Evolutionary conservation across 2,888 invertebrate genomes (phyloP).

Genomic region (Cylindroiulus punctatus): DNA sequence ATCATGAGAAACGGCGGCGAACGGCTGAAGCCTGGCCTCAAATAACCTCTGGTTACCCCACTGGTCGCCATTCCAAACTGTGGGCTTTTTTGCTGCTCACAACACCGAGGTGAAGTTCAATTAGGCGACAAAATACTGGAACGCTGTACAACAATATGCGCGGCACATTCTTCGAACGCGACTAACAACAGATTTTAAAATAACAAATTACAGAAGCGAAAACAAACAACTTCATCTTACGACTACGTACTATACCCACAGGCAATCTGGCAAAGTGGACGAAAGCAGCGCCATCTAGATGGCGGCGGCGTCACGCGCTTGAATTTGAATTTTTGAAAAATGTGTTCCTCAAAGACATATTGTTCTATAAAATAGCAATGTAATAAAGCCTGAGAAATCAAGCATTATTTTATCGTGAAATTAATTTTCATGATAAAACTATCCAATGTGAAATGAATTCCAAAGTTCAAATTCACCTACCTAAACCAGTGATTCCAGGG

Average conservation of each 20-base stretch:
- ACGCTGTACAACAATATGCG: neutral
- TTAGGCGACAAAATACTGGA: neutral
- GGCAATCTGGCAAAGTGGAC: neutral
- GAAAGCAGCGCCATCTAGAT: neutral
- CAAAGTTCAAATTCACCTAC: too few relatives aligned
- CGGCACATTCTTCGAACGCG: neutral
- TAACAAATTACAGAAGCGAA: neutral
- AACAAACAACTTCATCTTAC: neutral
- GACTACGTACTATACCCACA: neutral
- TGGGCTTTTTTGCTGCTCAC: neutral
- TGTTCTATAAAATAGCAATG: too few relatives aligned
- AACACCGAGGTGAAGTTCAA: neutral
- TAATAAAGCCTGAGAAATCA: too few relatives aligned
- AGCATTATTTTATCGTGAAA: too few relatives aligned
- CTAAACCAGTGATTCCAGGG: too few relatives aligned
- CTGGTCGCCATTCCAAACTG: conserved; percentile 54
- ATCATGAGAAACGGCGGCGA: conserved; percentile 72
- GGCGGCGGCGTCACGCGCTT: too few relatives aligned
- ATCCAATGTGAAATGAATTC: too few relatives aligned
- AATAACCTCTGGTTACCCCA: conserved; percentile 56
- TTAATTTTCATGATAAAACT: too few relatives aligned
- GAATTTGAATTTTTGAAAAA: too few relatives aligned
- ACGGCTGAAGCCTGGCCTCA: conserved; percentile 57
- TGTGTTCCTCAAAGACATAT: too few relatives aligned
- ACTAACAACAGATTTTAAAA: neutral